A percentile compares a stretch with the other conserved stretches of the same genome.
These are phyloP conservation scores for Chondrosia reniformis DNA, from an alignment of 37 sponge, comb jelly and placozoan genomes.

Conservation along the genomic window DNA sequence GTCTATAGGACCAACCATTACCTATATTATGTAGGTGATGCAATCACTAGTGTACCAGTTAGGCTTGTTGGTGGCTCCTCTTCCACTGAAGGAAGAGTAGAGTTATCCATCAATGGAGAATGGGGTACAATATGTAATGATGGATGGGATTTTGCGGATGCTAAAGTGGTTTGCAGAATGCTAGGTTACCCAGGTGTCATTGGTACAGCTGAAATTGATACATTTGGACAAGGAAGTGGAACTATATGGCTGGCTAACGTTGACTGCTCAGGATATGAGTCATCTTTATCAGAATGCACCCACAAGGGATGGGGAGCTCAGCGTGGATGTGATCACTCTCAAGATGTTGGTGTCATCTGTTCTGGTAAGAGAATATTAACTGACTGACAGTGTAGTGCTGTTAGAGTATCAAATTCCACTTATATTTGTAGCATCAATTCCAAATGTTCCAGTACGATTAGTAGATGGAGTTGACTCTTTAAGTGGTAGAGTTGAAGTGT, in stretches of 20 bases:
- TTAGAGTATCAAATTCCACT: too few relatives aligned
- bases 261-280: slow-evolving; percentile 26
- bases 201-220: not conserved
- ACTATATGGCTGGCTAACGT: slow-evolving; percentile 30
- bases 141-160: slow-evolving; percentile 10
- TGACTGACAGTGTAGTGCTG: too few relatives aligned
- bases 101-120: slow-evolving; percentile 14
- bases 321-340: not conserved
- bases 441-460: not conserved
- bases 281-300: slow-evolving; percentile 11
- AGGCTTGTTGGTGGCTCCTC: slow-evolving; percentile 5
- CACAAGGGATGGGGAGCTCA: slow-evolving; percentile 10
- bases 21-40: too few relatives aligned
- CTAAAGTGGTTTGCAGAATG: slow-evolving; percentile 21
- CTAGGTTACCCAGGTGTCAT: slow-evolving; percentile 24
- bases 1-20: too few relatives aligned
- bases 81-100: slow-evolving; percentile 18
- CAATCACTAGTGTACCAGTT: not conserved
- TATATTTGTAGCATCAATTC: too few relatives aligned
- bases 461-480: not conserved
- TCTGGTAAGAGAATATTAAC: slow-evolving; percentile 8
- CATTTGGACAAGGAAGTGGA: slow-evolving; percentile 24
- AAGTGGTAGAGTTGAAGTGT: slow-evolving; percentile 29
- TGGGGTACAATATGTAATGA: slow-evolving; percentile 40
- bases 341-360: slow-evolving; percentile 20